phyloP scores from a whole-genome alignment of 2,888 invertebrate species.

The Sinohyriopsis cumingii region DNA sequence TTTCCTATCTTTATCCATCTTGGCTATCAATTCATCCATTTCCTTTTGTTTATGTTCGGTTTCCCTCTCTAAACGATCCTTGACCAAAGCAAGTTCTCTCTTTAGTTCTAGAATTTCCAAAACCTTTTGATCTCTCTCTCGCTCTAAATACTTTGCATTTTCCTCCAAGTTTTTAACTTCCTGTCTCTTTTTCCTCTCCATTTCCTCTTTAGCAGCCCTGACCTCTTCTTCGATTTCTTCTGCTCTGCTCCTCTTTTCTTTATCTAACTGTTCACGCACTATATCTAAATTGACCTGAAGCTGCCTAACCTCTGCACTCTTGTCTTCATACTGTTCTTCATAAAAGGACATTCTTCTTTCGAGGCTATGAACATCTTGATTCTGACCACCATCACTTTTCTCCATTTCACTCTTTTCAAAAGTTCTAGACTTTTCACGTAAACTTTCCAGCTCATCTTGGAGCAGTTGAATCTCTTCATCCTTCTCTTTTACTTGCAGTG shows the following conservation, averaged over 20 bases:
- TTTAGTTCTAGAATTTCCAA: constrained; percentile 11
- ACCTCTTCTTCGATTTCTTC: constrained; percentile 13
- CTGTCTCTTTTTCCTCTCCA: constrained; percentile 17
- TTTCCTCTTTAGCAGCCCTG: constrained; percentile 18
- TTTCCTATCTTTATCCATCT: constrained; percentile 29
- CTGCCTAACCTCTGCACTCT: constrained; percentile 33
- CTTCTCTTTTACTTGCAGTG: constrained; percentile 34
- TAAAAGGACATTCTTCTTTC: constrained; percentile 38
- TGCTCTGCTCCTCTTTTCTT: constrained; percentile 22
- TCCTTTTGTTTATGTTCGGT: constrained; percentile 34
- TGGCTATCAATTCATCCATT: constrained; percentile 28
- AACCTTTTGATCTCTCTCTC: constrained; percentile 3
- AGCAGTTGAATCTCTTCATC: constrained; percentile 45
- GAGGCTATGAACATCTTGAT: constrained; percentile 23
- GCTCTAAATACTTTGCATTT: constrained; percentile 7
- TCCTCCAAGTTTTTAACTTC: constrained; percentile 19
- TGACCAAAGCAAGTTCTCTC: constrained; percentile 15
- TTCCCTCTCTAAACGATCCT: constrained; percentile 21
- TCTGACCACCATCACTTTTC: constrained; percentile 9
- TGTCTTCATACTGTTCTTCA: constrained; percentile 37
- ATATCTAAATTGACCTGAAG: constrained; percentile 32
- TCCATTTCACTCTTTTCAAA: constrained; percentile 19
- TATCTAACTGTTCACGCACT: constrained; percentile 31
- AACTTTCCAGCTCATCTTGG: constrained; percentile 31
- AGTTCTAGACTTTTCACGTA: constrained; percentile 26